These are phyloP conservation scores for Acinonyx jubatus DNA, from an alignment of 2,113 vertebrate species.

Conservation along the genomic window DNA sequence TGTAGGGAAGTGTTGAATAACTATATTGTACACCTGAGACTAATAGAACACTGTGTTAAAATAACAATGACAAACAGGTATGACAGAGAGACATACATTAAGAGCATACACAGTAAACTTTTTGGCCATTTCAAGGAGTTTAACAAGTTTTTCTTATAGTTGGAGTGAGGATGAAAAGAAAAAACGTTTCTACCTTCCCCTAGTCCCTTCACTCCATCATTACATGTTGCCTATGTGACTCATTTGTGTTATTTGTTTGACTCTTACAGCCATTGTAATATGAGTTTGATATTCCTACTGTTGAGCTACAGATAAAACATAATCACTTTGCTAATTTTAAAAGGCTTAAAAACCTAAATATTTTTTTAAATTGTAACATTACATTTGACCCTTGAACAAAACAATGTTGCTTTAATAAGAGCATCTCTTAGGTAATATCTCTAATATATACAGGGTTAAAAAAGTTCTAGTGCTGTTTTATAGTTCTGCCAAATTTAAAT, in stretches of 20 bases:
- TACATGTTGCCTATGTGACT: not conserved
- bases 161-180: not conserved
- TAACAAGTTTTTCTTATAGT: not conserved
- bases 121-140: not conserved
- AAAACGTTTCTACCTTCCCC: not conserved
- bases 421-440: not conserved
- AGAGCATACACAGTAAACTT: not conserved
- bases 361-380: not conserved
- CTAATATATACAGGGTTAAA: not conserved
- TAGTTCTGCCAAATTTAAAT: not conserved
- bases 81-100: not conserved
- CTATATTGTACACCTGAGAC: not conserved
- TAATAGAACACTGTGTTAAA: not conserved
- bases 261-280: not conserved
- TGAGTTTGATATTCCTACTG: not conserved
- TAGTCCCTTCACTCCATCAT: not conserved
- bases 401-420: not conserved
- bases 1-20: not conserved
- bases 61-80: not conserved
- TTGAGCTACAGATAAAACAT: not conserved
- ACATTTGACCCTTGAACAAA: not conserved
- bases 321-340: not conserved
- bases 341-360: not conserved
- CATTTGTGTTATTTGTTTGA: not conserved
- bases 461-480: not conserved